Conservation (phyloP, 1,140 invertebrate genomes). For the Microvelia longipes region DNA sequence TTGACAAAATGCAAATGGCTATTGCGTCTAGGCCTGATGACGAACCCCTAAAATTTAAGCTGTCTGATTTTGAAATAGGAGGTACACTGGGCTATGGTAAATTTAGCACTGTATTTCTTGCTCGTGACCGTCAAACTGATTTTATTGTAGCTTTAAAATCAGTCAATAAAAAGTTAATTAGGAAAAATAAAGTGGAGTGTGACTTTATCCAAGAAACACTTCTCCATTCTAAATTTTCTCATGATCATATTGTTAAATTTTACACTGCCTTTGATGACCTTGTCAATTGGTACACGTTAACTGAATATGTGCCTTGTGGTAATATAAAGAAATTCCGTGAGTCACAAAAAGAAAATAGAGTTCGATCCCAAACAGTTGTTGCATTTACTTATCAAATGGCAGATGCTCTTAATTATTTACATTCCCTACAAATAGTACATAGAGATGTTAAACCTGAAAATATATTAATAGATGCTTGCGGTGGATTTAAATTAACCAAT, state of each 20-base stretch:
- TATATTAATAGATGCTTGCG: constrained; percentile 57
- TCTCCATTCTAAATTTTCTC: constrained; percentile 81
- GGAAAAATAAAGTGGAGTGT: constrained; percentile 30
- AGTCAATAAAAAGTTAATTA: constrained; percentile 67
- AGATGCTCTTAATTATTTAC: constrained; percentile 77
- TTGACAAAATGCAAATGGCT: neutral
- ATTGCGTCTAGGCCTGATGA: neutral
- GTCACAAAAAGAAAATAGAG: constrained; percentile 42
- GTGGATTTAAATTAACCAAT: constrained; percentile 76
- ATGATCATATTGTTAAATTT: constrained; percentile 81
- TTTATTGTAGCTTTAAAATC: constrained; percentile 85
- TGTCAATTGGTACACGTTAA: constrained; percentile 70
- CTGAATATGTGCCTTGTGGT: constrained; percentile 81
- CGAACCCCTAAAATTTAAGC: neutral
- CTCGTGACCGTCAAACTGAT: constrained; percentile 64
- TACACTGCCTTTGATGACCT: constrained; percentile 86
- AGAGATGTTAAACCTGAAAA: constrained; percentile 85
- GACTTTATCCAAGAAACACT: constrained; percentile 76
- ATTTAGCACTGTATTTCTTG: constrained; percentile 81
- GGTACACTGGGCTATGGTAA: constrained; percentile 69
- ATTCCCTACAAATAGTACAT: constrained; percentile 77
- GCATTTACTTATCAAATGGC: constrained; percentile 78
- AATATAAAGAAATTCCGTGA: constrained; percentile 71
- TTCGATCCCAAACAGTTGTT: constrained; percentile 37
- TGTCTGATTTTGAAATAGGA: constrained; percentile 60